A percentile compares a stretch with the other conserved stretches of the same genome.
phyloP scores from a whole-genome alignment of 2,888 invertebrate genomes.

The Rotaria sp. region DNA sequence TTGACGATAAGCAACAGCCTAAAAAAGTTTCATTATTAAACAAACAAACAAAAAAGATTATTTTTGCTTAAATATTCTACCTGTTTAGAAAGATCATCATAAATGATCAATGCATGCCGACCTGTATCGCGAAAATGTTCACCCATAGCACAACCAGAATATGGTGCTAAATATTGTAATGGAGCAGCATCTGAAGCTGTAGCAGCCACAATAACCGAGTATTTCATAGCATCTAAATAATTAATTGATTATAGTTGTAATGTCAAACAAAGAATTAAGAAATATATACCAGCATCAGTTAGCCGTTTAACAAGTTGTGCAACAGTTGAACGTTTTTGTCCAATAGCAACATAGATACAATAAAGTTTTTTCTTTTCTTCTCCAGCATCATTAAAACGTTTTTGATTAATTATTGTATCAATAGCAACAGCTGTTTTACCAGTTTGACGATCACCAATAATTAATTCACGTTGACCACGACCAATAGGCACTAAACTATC shows the following conservation, averaged over 20 bases:
- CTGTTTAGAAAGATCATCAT: conserved; percentile 97
- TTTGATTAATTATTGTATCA: conserved; percentile 98
- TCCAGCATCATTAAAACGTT: conserved; percentile 85
- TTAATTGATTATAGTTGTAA: not conserved
- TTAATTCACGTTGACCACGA: conserved; percentile 97
- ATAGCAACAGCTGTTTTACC: conserved; percentile 97
- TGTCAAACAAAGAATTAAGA: conserved; percentile 42
- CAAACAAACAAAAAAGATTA: not conserved
- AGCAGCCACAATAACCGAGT: conserved; percentile 93
- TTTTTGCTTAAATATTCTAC: conserved; percentile 51
- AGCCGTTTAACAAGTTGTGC: conserved; percentile 85
- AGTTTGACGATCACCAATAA: conserved; percentile 98
- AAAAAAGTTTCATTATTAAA: not conserved
- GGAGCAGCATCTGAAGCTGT: conserved; percentile 99
- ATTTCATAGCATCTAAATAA: conserved; percentile 75
- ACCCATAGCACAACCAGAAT: conserved; percentile 99
- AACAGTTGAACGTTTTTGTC: conserved; percentile 96
- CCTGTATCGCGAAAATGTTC: conserved; percentile 98
- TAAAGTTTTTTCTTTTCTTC: conserved; percentile 97
- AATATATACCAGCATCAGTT: conserved; percentile 58
- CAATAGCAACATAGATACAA: conserved; percentile 98
- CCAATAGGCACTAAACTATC: conserved; percentile 86
- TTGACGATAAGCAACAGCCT: conserved; percentile 87
- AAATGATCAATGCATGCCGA: conserved; percentile 96
- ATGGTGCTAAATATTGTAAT: conserved; percentile 94